phyloP scores from a whole-genome alignment of 2,113 vertebrate species.

The Tretioscincus oriximinensis region DNA sequence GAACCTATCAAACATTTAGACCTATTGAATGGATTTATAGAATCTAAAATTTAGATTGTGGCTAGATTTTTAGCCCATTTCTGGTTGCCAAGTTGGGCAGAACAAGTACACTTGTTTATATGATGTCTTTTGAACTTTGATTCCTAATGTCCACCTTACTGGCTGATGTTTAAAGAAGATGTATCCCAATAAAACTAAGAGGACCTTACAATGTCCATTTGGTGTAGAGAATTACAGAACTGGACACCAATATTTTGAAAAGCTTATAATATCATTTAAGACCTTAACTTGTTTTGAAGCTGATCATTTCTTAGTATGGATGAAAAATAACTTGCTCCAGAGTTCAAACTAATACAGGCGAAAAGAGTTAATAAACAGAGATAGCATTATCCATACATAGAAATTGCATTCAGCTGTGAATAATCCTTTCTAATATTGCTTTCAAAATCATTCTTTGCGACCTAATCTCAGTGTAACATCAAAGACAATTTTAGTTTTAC shows the following conservation, averaged over 20 bases:
- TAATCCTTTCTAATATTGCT: background rate
- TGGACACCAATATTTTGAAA: background rate
- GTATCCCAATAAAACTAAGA: no score
- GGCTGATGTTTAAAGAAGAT: no score
- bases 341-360: background rate
- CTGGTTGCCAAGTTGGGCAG: no score
- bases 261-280: background rate
- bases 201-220: background rate
- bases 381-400: background rate
- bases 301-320: background rate
- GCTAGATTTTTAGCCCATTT: no score
- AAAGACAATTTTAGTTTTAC: background rate
- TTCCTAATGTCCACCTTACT: no score
- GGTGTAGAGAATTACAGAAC: background rate
- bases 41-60: no score
- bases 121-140: no score
- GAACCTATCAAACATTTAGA: no score
- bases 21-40: no score
- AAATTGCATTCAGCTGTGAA: background rate
- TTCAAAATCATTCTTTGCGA: background rate
- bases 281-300: background rate
- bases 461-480: background rate
- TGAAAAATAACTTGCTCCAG: background rate
- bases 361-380: background rate
- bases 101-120: no score